These are phyloP conservation scores for Salminus brasiliensis DNA, from an alignment of 2,113 vertebrate genomes.

Conservation along the genomic window DNA sequence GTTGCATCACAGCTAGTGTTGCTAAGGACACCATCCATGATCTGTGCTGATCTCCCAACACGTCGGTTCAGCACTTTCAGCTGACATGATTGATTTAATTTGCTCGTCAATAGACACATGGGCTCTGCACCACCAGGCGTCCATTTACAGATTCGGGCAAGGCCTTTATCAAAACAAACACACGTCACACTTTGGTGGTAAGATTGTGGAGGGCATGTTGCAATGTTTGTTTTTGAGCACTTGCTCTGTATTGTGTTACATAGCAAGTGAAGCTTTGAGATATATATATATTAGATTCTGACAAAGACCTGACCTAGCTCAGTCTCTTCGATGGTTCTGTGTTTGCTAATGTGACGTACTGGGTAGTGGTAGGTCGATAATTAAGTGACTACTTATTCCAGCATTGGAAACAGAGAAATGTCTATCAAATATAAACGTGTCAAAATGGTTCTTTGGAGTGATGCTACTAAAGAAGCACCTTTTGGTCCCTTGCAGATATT, in stretches of 20 bases:
- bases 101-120: slow-evolving; percentile 18
- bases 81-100: slow-evolving; percentile 40
- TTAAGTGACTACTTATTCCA: no score
- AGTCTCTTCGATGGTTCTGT: no score
- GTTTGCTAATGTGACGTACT: no score
- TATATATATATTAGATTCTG: neutral
- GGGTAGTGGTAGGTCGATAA: no score
- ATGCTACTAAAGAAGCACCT: no score
- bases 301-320: neutral
- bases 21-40: slow-evolving; percentile 47
- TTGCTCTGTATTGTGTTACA: neutral
- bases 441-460: no score
- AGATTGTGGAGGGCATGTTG: slow-evolving; percentile 14
- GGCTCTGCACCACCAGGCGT: slow-evolving; percentile 7
- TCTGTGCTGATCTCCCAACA: slow-evolving; percentile 22
- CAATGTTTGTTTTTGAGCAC: neutral
- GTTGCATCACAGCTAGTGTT: slow-evolving; percentile 46
- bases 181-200: neutral
- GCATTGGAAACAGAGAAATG: no score
- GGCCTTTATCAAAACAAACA: slow-evolving; percentile 4
- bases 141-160: neutral
- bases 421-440: no score
- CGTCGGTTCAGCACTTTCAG: slow-evolving; percentile 50
- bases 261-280: neutral
- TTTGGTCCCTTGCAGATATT: no score